Conservation (phyloP, 1,140 invertebrate species). For the Pseudomyrmex dendroicus region DNA sequence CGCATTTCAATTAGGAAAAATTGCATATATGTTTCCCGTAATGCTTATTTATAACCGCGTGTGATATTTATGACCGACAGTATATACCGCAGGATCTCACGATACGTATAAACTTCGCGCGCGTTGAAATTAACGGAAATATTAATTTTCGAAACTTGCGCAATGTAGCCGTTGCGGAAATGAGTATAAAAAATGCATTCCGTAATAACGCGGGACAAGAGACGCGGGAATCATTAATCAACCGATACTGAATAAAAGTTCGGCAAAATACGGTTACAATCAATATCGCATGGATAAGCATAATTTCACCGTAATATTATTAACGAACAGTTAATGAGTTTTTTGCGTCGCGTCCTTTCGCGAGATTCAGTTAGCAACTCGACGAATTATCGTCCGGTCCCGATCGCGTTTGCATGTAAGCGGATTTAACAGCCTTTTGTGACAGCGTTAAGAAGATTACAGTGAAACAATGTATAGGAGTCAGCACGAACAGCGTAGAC, state of each 20-base stretch:
- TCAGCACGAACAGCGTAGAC: slow-evolving; percentile 6
- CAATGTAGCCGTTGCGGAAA: not conserved
- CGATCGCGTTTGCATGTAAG: slow-evolving; percentile 41
- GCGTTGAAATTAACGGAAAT: slow-evolving; percentile 24
- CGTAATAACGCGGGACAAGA: not conserved
- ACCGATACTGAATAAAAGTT: slow-evolving; percentile 31
- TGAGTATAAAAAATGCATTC: slow-evolving; percentile 8
- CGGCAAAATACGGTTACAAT: not conserved
- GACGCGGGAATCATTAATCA: slow-evolving; percentile 19
- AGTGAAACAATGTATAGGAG: slow-evolving; percentile 40
- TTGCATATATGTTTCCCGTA: not conserved
- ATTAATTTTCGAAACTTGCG: slow-evolving; percentile 36
- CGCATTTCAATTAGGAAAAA: slow-evolving; percentile 54
- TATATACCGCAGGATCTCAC: not conserved
- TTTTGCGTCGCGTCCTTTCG: slow-evolving; percentile 25
- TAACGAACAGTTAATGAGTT: slow-evolving; percentile 50
- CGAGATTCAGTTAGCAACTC: slow-evolving; percentile 6
- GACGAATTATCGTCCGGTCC: slow-evolving; percentile 19
- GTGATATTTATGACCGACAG: slow-evolving; percentile 26
- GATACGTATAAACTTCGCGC: not conserved
- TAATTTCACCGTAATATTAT: slow-evolving; percentile 5
- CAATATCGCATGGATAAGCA: slow-evolving; percentile 21
- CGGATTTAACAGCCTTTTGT: slow-evolving; percentile 53
- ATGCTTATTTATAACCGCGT: slow-evolving; percentile 38
- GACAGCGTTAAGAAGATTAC: slow-evolving; percentile 53